phyloP scores from a whole-genome alignment of 2,888 invertebrate species.

The Ellobium chinense region DNA sequence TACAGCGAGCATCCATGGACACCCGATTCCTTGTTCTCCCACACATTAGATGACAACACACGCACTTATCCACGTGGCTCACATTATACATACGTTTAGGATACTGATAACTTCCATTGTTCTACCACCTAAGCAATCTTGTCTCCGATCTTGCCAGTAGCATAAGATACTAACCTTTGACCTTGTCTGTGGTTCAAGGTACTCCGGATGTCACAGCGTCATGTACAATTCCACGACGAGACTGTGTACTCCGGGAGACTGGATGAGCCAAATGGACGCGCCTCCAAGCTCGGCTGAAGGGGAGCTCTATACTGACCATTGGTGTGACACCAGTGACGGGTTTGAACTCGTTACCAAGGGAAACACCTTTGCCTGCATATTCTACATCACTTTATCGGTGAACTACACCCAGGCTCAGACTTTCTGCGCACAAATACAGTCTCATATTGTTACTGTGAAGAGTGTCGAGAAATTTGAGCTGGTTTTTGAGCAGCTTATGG shows the following conservation, averaged over 20 bases:
- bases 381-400: neutral
- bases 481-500: neutral
- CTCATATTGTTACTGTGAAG: neutral
- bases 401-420: neutral
- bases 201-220: neutral
- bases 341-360: neutral
- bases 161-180: no score
- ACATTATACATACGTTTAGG: no score
- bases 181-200: no score
- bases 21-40: no score
- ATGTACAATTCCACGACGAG: neutral
- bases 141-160: no score
- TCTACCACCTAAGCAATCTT: no score
- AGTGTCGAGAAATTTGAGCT: neutral
- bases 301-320: neutral
- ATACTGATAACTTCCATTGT: no score
- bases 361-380: neutral
- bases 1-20: no score
- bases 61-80: no score
- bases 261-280: neutral
- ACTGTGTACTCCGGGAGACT: conserved; percentile 2
- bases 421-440: neutral
- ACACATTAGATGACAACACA: no score
- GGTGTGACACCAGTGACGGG: neutral
- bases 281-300: neutral